Evolutionary conservation across 2,888 invertebrate genomes (phyloP).

Genomic region (Agrotis exclamationis): DNA sequence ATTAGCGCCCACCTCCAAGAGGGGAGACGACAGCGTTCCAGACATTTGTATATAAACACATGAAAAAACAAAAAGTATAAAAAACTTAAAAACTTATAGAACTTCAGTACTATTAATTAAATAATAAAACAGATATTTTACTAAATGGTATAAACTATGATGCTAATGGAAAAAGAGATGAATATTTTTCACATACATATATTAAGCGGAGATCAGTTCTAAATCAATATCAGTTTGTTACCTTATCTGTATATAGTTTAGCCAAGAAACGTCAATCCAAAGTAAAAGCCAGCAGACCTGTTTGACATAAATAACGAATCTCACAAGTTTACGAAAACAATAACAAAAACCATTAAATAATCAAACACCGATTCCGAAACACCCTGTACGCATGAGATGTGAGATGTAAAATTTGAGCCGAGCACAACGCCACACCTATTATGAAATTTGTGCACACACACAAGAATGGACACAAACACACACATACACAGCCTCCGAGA

Average conservation of each 20-base stretch:
- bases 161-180: background rate
- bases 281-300: background rate
- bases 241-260: too few relatives aligned
- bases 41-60: too few relatives aligned
- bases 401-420: conserved; percentile 90
- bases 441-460: conserved; percentile 88
- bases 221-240: too few relatives aligned
- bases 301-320: background rate
- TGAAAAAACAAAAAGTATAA: too few relatives aligned
- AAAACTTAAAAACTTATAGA: too few relatives aligned
- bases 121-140: too few relatives aligned
- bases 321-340: background rate
- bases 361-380: conserved; percentile 60
- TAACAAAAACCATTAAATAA: conserved; percentile 25
- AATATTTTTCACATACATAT: background rate
- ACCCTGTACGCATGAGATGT: conserved; percentile 83
- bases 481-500: conserved; percentile 64
- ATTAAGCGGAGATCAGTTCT: background rate
- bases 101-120: too few relatives aligned
- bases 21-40: too few relatives aligned
- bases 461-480: conserved; percentile 75
- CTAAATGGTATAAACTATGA: background rate
- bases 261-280: too few relatives aligned
- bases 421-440: conserved; percentile 88
- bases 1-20: too few relatives aligned